phyloP scores from a whole-genome alignment of 2,888 invertebrate genomes.

The Ennomos quercinarius region DNA sequence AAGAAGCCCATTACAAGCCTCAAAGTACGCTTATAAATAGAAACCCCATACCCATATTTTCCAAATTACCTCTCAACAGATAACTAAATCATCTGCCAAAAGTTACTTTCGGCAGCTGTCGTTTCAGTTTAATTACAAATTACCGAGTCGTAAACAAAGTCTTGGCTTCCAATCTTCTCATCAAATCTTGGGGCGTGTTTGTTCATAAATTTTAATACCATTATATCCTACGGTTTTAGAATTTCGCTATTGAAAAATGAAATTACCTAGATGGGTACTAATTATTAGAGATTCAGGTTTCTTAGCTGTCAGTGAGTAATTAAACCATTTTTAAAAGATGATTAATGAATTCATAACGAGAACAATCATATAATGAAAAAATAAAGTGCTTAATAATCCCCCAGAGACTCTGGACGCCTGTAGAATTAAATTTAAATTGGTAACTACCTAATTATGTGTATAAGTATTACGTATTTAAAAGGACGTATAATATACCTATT shows the following conservation, averaged over 20 bases:
- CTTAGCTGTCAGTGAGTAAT: too few relatives aligned
- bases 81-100: constrained; percentile 34
- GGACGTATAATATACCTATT: too few relatives aligned
- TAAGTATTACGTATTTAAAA: too few relatives aligned
- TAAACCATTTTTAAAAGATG: too few relatives aligned
- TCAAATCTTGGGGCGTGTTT: constrained; percentile 42
- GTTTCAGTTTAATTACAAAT: constrained; percentile 43
- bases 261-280: neutral
- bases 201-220: constrained; percentile 54
- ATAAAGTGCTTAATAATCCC: too few relatives aligned
- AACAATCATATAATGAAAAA: too few relatives aligned
- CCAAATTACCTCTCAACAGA: constrained; percentile 22
- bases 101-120: constrained; percentile 35
- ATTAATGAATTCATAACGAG: too few relatives aligned
- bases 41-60: constrained; percentile 26
- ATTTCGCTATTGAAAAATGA: constrained; percentile 17
- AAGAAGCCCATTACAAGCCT: constrained; percentile 14
- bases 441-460: too few relatives aligned
- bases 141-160: constrained; percentile 46
- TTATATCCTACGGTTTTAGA: constrained; percentile 14
- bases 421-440: too few relatives aligned
- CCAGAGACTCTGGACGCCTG: too few relatives aligned
- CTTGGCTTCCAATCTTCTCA: constrained; percentile 41
- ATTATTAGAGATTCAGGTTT: too few relatives aligned
- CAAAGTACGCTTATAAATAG: constrained; percentile 28